A percentile compares a stretch with the other conserved stretches of the same genome.
Evolutionary conservation across 2,888 invertebrate species (phyloP).

Genomic region (Aelia acuminata): DNA sequence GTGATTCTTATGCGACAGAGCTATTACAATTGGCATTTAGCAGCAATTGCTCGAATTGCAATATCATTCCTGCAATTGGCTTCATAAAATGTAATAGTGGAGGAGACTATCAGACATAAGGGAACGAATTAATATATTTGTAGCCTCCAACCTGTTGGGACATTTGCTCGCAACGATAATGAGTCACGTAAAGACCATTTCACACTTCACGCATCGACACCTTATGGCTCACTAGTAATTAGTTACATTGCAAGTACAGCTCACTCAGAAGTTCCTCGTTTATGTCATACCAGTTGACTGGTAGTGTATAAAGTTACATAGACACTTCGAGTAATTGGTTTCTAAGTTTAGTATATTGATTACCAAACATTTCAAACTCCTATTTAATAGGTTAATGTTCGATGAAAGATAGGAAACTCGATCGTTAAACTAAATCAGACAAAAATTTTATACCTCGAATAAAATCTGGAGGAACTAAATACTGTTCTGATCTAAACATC

Average conservation of each 20-base stretch:
- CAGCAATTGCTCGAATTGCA: background rate
- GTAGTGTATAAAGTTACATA: background rate
- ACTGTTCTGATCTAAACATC: no score
- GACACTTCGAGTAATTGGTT: background rate
- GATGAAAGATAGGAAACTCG: no score
- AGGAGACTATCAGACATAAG: background rate
- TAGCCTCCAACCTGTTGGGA: background rate
- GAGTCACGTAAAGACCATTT: background rate
- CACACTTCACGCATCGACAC: conserved; percentile 8
- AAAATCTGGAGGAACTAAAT: no score
- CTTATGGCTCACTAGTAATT: background rate
- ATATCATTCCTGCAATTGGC: background rate
- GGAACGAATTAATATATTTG: background rate
- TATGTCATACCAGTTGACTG: background rate
- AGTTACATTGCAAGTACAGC: background rate
- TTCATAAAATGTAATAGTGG: background rate
- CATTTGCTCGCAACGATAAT: background rate
- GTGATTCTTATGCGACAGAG: background rate
- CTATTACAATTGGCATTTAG: background rate
- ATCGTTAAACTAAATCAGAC: no score
- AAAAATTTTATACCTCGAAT: no score
- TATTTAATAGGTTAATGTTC: no score
- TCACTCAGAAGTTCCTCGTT: background rate
- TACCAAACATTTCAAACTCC: background rate
- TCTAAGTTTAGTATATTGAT: background rate